A percentile compares a stretch with the other conserved stretches of the same genome.
Evolutionary conservation across 1,140 invertebrate species (phyloP).

Genomic region (Thalassaphorura encarpata): DNA sequence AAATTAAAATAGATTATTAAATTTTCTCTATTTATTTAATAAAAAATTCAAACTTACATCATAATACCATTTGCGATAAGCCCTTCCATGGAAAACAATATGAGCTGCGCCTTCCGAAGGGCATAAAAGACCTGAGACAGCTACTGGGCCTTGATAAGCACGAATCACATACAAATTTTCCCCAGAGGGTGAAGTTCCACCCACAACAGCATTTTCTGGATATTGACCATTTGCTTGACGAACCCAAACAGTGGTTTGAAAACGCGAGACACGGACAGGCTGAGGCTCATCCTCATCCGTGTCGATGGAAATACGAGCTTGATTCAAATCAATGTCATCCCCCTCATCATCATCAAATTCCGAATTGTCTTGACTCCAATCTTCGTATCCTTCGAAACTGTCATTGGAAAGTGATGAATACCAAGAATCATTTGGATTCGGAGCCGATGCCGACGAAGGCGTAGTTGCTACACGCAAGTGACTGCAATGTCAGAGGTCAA

Average conservation of each 20-base stretch:
- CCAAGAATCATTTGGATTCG: no score
- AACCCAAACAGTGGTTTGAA: neutral
- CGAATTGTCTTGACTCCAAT: no score
- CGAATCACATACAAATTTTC: neutral
- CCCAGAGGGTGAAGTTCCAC: neutral
- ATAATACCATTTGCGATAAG: slow-evolving; percentile 4
- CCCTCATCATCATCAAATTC: no score
- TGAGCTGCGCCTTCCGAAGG: neutral
- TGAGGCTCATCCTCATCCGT: neutral
- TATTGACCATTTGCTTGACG: neutral
- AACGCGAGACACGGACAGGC: neutral
- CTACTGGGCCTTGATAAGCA: neutral
- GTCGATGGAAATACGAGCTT: no score
- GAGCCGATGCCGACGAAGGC: no score
- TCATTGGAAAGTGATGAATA: no score
- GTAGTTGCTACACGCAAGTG: no score
- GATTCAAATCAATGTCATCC: no score
- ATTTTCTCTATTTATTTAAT: no score
- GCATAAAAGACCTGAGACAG: neutral
- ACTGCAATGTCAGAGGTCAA: neutral
- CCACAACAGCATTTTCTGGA: neutral
- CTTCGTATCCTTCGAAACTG: no score
- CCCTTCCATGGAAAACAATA: slow-evolving; percentile 1
- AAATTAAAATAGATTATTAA: no score
- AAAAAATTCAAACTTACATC: neutral